These are phyloP conservation scores for Diorhabda sublineata DNA, from an alignment of 1,140 invertebrate species.

Conservation along the genomic window DNA sequence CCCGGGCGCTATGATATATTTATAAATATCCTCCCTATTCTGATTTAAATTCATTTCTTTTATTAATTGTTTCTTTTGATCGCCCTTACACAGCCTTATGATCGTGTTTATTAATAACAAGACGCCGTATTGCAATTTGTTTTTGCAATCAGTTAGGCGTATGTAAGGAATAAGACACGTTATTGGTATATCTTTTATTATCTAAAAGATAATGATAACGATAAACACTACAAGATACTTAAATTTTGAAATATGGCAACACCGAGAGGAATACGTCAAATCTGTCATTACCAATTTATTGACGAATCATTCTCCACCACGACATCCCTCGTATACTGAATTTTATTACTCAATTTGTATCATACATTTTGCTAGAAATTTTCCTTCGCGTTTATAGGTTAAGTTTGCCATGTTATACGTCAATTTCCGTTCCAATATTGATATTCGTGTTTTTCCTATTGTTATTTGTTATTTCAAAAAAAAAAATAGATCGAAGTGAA, in stretches of 20 bases:
- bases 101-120: slow-evolving; percentile 38
- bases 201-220: slow-evolving; percentile 22
- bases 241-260: too few species aligned
- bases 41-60: slow-evolving; percentile 37
- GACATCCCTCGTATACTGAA: too few species aligned
- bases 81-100: slow-evolving; percentile 33
- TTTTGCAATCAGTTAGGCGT: slow-evolving; percentile 14
- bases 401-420: too few species aligned
- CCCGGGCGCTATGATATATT: slow-evolving; percentile 34
- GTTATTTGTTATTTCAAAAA: too few species aligned
- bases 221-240: too few species aligned
- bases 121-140: slow-evolving; percentile 32
- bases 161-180: slow-evolving; percentile 30
- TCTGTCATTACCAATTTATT: slow-evolving; percentile 5
- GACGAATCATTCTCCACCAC: too few species aligned
- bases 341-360: too few species aligned
- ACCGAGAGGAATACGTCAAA: not conserved
- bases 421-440: too few species aligned
- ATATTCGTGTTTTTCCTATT: too few species aligned
- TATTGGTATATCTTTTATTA: slow-evolving; percentile 29
- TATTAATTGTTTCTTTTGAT: slow-evolving; percentile 33
- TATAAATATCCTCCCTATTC: slow-evolving; percentile 36
- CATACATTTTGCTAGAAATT: too few species aligned
- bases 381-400: too few species aligned
- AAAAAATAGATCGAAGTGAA: too few species aligned